Base-by-base conservation (phyloP, 2,888 invertebrate genomes). In the Dermolepida albohirtum region DNA sequence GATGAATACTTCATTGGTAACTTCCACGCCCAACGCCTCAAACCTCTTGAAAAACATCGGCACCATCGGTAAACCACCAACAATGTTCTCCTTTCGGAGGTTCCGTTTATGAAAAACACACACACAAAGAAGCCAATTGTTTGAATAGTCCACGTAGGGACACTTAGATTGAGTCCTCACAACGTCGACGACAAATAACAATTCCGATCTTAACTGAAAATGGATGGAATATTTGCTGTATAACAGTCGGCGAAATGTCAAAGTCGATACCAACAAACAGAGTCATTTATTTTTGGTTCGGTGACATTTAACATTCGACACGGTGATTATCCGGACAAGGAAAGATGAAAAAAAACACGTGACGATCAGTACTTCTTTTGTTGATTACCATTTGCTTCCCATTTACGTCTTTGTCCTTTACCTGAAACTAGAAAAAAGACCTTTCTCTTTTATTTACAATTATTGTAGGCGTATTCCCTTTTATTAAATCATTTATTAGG, bases 261-360 rank as follows among this genome's bases (percentile, higher is more conserved):
- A 74, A 74, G 72, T 67, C 50, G 39, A 44, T 29, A 54, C 55
- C 57, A 76, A 75, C 79, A 81, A 82, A 83, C 80, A 81, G 79
- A 80, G 80, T 79, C 82, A 83, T 83, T 83, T 83, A 83, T 83
- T 82, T 82, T 79, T 77, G 77, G 77, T 78, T 29, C 64, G 81
- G 82, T 83, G 83, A 83, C 83, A 79, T 81, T 79, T 80, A 77
- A 77, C 80, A 83, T 83, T 83, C 79, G 83, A 77, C 79, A 83
- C 79, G 81, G 79, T 78, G 82, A 81, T 83, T 83, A 81, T 76
- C 65, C 49, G 55, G 12, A 57, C 43, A 57, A 57, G 44, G 43
- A 27, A 57, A 27, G 39, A 44, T 10, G 41, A 44, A 43, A 16
- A 51, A 57, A 57, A 57, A 57, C 57, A 57, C 57, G 57, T 57